Conservation (phyloP, 2,888 invertebrate genomes). For the Elaeidobius kamerunicus region DNA sequence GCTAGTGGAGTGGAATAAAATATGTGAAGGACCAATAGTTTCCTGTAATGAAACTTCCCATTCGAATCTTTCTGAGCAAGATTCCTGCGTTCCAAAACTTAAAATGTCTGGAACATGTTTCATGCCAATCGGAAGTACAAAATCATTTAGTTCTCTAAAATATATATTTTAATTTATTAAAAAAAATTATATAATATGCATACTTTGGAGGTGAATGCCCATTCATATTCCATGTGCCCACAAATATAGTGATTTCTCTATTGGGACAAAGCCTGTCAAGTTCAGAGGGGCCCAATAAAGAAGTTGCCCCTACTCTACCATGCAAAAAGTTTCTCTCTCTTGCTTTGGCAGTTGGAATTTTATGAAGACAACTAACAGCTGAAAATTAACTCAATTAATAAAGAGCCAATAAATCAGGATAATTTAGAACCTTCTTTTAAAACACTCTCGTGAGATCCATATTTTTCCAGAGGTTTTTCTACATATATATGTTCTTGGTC, state of each 20-base stretch:
- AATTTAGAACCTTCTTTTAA: slow-evolving; percentile 43
- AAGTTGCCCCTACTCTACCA: slow-evolving; percentile 75
- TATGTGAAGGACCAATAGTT: slow-evolving; percentile 89
- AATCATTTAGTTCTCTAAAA: slow-evolving; percentile 79
- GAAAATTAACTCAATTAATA: slow-evolving; percentile 6
- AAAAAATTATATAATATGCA: too few relatives aligned
- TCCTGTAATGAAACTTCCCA: slow-evolving; percentile 92
- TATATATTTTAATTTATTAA: slow-evolving; percentile 14
- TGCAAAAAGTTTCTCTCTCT: slow-evolving; percentile 78
- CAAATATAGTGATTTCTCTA: slow-evolving; percentile 81
- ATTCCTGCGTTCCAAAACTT: slow-evolving; percentile 92
- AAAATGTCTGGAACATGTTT: slow-evolving; percentile 88
- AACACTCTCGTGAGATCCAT: slow-evolving; percentile 47
- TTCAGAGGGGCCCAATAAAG: slow-evolving; percentile 80
- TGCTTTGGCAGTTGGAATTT: slow-evolving; percentile 80
- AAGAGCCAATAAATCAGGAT: background rate
- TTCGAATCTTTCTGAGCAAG: slow-evolving; percentile 79
- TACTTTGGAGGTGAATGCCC: slow-evolving; percentile 83
- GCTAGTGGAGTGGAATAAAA: slow-evolving; percentile 80
- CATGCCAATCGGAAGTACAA: slow-evolving; percentile 80
- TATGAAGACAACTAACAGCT: slow-evolving; percentile 49
- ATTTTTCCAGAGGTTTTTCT: slow-evolving; percentile 43
- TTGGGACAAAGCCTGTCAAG: slow-evolving; percentile 83
- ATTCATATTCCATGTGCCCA: slow-evolving; percentile 97
- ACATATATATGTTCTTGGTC: slow-evolving; percentile 32